Evolutionary conservation across 2,888 invertebrate species (phyloP).

Genomic region (Rugalucina vietnamica): DNA sequence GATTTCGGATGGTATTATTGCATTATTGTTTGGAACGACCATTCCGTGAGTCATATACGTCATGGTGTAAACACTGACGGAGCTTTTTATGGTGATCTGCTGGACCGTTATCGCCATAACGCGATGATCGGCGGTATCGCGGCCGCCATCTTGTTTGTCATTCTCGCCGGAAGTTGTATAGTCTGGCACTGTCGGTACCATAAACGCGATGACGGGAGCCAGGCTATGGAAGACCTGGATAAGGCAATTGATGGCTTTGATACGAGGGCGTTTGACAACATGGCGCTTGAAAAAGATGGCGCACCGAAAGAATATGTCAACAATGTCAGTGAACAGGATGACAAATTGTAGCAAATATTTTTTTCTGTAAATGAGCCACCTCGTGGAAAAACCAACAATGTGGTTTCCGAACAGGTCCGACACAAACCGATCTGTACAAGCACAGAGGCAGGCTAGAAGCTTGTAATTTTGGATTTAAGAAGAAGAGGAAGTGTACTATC

Average conservation of each 20-base stretch:
- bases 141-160: slow-evolving; percentile 67
- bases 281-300: slow-evolving; percentile 14
- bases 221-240: slow-evolving; percentile 48
- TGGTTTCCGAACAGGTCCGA: no score
- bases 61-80: slow-evolving; percentile 75
- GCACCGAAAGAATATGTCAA: not conserved
- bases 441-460: no score
- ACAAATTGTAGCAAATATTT: not conserved
- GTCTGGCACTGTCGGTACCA: slow-evolving; percentile 70
- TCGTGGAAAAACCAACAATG: no score
- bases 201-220: slow-evolving; percentile 32
- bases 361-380: no score
- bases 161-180: slow-evolving; percentile 65
- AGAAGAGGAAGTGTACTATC: no score
- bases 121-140: slow-evolving; percentile 77
- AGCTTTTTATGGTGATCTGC: slow-evolving; percentile 69
- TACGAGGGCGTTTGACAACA: slow-evolving; percentile 12
- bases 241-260: slow-evolving; percentile 47
- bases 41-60: slow-evolving; percentile 48
- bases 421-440: no score
- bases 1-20: slow-evolving; percentile 75
- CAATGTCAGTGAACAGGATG: not conserved
- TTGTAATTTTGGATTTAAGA: no score
- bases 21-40: slow-evolving; percentile 54
- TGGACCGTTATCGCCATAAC: slow-evolving; percentile 67